Conservation (phyloP, 2,888 invertebrate species). For the Archips xylosteana region DNA sequence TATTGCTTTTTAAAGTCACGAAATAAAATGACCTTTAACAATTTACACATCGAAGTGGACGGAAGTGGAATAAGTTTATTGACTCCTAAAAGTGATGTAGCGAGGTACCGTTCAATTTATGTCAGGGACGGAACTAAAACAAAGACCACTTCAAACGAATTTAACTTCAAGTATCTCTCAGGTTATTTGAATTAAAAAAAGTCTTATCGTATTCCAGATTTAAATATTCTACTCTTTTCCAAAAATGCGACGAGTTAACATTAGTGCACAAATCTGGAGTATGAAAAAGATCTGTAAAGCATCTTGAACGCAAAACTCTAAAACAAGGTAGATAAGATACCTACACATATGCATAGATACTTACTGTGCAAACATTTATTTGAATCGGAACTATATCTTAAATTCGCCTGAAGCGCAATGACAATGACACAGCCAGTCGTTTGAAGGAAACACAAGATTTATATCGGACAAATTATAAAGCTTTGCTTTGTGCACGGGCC, state of each 20-base stretch:
- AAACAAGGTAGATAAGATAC: too few species aligned
- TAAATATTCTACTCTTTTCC: too few species aligned
- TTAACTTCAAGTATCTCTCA: background rate
- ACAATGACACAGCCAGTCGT: constrained; percentile 61
- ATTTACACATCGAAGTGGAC: constrained; percentile 71
- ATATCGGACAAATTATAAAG: constrained; percentile 81
- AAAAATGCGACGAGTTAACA: too few species aligned
- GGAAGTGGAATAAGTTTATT: constrained; percentile 69
- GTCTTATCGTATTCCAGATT: too few species aligned
- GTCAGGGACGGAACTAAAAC: constrained; percentile 14
- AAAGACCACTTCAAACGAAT: background rate
- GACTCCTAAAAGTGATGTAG: constrained; percentile 55
- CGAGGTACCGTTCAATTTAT: constrained; percentile 36
- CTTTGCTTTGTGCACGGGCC: constrained; percentile 76
- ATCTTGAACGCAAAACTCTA: too few species aligned
- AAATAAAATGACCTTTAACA: constrained; percentile 68
- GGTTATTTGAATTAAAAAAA: background rate
- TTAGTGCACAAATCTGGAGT: too few species aligned
- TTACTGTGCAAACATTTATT: background rate
- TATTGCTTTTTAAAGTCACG: constrained; percentile 71
- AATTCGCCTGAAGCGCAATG: constrained; percentile 46
- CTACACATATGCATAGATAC: background rate
- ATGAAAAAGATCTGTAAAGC: too few species aligned
- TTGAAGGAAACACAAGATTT: constrained; percentile 73
- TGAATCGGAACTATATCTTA: constrained; percentile 18